Evolutionary conservation across 1,140 invertebrate species (phyloP).

Genomic region (Bombus balteatus): DNA sequence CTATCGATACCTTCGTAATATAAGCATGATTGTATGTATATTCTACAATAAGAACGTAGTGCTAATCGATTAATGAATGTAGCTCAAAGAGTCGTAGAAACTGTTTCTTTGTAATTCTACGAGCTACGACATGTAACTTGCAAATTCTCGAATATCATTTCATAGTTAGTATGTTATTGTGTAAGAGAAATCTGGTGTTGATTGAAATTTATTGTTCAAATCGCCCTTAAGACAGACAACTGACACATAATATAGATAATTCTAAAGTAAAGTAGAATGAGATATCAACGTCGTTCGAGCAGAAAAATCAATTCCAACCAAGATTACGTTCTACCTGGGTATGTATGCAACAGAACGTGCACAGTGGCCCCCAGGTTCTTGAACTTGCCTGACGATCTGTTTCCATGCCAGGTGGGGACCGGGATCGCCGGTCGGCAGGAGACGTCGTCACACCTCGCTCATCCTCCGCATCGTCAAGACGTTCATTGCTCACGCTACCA

Average conservation of each 20-base stretch:
- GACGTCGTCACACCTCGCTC: conserved; percentile 62
- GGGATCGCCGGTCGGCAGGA: conserved; percentile 57
- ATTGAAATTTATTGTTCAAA: neutral
- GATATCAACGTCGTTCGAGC: neutral
- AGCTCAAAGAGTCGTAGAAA: too few relatives aligned
- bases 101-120: too few relatives aligned
- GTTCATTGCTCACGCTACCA: conserved; percentile 31
- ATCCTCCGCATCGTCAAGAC: conserved; percentile 62
- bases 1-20: neutral
- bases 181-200: neutral
- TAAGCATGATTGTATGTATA: neutral
- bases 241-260: neutral
- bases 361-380: conserved; percentile 62
- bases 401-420: conserved; percentile 66
- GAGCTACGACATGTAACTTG: too few relatives aligned
- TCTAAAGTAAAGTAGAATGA: neutral
- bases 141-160: too few relatives aligned
- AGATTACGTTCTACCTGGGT: conserved; percentile 31
- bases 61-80: neutral
- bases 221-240: neutral
- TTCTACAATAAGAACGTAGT: neutral
- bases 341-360: conserved; percentile 32
- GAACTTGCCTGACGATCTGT: conserved; percentile 65
- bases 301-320: conserved; percentile 12
- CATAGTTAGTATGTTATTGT: too few relatives aligned